These are phyloP conservation scores for Synanceia verrucosa DNA, from an alignment of 2,797 vertebrate species.

Conservation along the genomic window DNA sequence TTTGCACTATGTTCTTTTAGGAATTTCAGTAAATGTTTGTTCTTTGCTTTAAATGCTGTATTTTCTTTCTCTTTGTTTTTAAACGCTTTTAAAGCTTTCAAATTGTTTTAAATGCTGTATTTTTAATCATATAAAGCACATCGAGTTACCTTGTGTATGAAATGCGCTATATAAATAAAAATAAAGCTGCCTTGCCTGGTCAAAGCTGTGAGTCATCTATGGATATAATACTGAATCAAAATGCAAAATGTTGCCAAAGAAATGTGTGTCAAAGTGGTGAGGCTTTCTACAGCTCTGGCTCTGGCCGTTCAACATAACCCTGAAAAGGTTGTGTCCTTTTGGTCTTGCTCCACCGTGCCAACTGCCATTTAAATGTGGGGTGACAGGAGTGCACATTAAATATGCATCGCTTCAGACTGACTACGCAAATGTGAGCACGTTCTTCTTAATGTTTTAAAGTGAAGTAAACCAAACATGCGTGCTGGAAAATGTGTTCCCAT, in stretches of 20 bases:
- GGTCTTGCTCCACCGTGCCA: conserved; percentile 46
- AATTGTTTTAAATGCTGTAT: no score
- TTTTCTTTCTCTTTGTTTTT: no score
- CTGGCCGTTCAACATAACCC: conserved; percentile 45
- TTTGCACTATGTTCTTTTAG: no score
- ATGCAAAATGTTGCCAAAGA: conserved; percentile 11
- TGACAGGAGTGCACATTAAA: conserved; percentile 66
- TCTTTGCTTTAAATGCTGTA: no score
- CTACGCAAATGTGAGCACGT: conserved; percentile 55
- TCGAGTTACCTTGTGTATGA: no score
- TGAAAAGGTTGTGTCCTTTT: conserved; percentile 71
- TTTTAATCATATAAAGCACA: no score
- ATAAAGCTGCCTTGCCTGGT: no score
- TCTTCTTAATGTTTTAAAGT: conserved; percentile 56
- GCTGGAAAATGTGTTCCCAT: conserved; percentile 39
- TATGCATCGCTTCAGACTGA: conserved; percentile 58
- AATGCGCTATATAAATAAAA: no score
- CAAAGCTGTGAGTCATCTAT: background rate
- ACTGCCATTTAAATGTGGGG: conserved; percentile 72
- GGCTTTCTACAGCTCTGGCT: conserved; percentile 1
- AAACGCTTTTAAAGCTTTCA: no score
- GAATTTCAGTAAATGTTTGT: no score
- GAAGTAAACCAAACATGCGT: conserved; percentile 51
- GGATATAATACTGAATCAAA: background rate
- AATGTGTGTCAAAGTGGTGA: conserved; percentile 16